A percentile compares a stretch with the other conserved stretches of the same genome.
phyloP scores from a whole-genome alignment of 2,888 invertebrate genomes.

The Serripes groenlandicus region DNA sequence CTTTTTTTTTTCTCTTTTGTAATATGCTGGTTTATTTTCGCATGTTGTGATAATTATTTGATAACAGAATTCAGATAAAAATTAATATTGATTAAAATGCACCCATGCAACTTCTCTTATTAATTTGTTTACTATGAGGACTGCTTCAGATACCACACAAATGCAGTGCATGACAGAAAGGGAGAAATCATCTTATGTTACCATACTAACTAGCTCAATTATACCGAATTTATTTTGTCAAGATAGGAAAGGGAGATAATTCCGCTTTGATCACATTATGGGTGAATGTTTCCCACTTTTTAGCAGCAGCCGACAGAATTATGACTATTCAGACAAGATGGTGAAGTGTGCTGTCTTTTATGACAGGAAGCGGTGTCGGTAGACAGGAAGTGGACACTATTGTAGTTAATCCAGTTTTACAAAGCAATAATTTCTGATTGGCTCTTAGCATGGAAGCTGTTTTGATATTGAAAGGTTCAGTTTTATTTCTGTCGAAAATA shows the following conservation, averaged over 20 bases:
- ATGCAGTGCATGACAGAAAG: too few species aligned
- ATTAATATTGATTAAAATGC: too few species aligned
- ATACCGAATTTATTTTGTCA: slow-evolving; percentile 63
- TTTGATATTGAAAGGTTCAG: too few species aligned
- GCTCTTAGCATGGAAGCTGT: neutral
- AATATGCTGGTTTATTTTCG: too few species aligned
- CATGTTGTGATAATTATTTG: too few species aligned
- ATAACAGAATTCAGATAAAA: too few species aligned
- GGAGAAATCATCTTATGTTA: slow-evolving; percentile 13
- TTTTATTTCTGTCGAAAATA: too few species aligned
- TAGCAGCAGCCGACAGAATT: neutral
- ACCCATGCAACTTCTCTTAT: too few species aligned
- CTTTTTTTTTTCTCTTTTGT: too few species aligned
- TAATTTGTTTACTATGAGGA: too few species aligned
- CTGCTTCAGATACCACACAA: too few species aligned
- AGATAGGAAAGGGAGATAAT: slow-evolving; percentile 43
- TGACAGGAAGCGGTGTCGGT: slow-evolving; percentile 10
- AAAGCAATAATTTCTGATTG: neutral
- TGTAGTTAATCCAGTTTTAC: neutral
- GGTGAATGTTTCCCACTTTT: slow-evolving; percentile 8
- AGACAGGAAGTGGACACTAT: slow-evolving; percentile 19
- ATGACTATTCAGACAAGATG: neutral
- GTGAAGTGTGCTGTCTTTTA: slow-evolving; percentile 1
- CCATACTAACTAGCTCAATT: slow-evolving; percentile 64
- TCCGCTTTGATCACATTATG: slow-evolving; percentile 21